phyloP scores from a whole-genome alignment of 2,797 vertebrate genomes.

The Mormyrus proboscirostris region DNA sequence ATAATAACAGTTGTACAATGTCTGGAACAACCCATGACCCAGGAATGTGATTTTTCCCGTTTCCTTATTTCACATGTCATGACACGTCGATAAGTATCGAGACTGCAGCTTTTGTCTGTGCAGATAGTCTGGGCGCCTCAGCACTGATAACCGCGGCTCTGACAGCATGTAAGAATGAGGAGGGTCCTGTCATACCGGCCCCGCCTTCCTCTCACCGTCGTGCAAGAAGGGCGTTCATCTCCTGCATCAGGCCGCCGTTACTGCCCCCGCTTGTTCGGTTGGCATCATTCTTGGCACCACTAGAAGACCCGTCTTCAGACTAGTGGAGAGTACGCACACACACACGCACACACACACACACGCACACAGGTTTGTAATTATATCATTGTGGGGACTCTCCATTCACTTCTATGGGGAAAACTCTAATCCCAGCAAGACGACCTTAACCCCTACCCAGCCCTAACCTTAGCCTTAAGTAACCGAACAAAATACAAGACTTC shows the following conservation, averaged over 20 bases:
- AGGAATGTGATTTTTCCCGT: slow-evolving; percentile 5
- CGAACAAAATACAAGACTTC: no score
- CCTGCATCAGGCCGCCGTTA: slow-evolving; percentile 95
- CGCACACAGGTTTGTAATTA: no score
- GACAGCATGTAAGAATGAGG: neutral
- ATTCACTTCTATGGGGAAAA: no score
- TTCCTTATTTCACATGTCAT: neutral
- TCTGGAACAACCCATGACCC: neutral
- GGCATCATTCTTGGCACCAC: slow-evolving; percentile 82
- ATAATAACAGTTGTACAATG: neutral
- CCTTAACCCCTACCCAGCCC: no score
- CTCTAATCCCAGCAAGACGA: no score
- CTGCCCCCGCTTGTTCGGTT: slow-evolving; percentile 81
- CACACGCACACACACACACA: neutral
- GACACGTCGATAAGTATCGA: neutral
- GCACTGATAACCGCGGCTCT: neutral
- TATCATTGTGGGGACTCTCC: no score
- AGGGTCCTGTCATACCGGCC: neutral
- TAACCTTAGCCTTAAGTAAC: no score
- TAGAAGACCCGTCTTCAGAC: slow-evolving; percentile 86
- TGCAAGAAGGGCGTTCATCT: slow-evolving; percentile 98
- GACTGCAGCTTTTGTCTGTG: neutral
- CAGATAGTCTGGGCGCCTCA: neutral
- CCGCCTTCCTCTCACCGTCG: slow-evolving; percentile 72
- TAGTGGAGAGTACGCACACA: slow-evolving; percentile 47